These are phyloP conservation scores for Casuarius casuarius DNA, from an alignment of 2,113 vertebrate species.

Conservation along the genomic window DNA sequence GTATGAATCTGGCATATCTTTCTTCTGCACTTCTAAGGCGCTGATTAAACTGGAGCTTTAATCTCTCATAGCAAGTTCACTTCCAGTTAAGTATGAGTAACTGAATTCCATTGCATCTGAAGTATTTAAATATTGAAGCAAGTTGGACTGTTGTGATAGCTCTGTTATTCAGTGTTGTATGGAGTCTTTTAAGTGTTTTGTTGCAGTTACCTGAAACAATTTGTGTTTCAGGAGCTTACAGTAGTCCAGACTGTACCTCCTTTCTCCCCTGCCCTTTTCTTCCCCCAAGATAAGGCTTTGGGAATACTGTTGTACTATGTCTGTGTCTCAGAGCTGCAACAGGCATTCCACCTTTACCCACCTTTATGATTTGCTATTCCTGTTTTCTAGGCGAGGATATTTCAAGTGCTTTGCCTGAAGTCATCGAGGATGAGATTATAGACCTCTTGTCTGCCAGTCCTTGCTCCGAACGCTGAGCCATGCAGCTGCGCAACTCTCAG, in stretches of 20 bases:
- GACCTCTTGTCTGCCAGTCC: background rate
- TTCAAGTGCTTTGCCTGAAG: background rate
- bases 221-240: background rate
- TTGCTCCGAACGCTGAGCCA: background rate
- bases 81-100: background rate
- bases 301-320: background rate
- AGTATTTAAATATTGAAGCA: slow-evolving; percentile 27
- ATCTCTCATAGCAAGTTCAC: background rate
- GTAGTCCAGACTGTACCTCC: background rate
- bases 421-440: background rate
- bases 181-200: background rate
- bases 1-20: background rate
- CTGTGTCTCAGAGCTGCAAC: too few species aligned
- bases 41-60: background rate
- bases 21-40: background rate
- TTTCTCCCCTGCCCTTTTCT: background rate
- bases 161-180: background rate
- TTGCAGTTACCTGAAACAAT: background rate
- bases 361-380: too few species aligned
- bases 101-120: slow-evolving; percentile 42
- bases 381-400: too few species aligned
- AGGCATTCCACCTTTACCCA: too few species aligned
- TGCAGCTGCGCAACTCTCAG: too few species aligned
- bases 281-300: background rate
- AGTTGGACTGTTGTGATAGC: background rate